These are phyloP conservation scores for Todiramphus saurophagus DNA, from an alignment of 2,113 vertebrate genomes.

Conservation along the genomic window DNA sequence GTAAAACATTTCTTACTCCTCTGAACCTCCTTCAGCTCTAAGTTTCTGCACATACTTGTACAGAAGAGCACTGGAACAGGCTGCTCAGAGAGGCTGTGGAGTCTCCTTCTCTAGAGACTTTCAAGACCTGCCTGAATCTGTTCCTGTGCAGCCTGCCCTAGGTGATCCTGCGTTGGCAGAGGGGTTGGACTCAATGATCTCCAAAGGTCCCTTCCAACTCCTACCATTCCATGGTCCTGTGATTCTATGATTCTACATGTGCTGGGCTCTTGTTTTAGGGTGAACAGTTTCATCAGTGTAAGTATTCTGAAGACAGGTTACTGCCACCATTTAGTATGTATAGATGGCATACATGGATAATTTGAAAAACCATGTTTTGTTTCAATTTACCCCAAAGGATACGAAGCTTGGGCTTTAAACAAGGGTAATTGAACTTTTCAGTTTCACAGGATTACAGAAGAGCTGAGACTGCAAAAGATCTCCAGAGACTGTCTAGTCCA, in stretches of 20 bases:
- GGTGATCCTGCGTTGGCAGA: too few relatives aligned
- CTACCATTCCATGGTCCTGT: too few relatives aligned
- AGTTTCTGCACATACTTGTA: neutral
- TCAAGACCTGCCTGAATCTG: too few relatives aligned
- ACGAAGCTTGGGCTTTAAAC: neutral
- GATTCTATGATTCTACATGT: neutral
- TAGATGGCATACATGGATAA: neutral
- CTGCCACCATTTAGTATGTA: neutral
- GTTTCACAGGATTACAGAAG: neutral
- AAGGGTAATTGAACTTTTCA: neutral
- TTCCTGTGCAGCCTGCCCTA: too few relatives aligned
- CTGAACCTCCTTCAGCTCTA: neutral
- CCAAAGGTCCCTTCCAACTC: too few relatives aligned
- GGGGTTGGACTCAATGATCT: too few relatives aligned
- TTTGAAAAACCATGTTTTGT: neutral
- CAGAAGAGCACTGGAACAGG: neutral
- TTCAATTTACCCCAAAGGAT: neutral
- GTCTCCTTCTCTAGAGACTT: too few relatives aligned
- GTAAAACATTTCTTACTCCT: neutral
- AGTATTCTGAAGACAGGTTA: neutral
- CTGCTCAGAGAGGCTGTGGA: too few relatives aligned
- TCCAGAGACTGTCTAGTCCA: neutral
- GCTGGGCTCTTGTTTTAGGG: neutral
- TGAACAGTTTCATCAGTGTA: neutral
- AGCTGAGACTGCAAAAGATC: neutral